Base-by-base conservation (phyloP, 2,113 vertebrate species). In the Peromyscus polionotus region DNA sequence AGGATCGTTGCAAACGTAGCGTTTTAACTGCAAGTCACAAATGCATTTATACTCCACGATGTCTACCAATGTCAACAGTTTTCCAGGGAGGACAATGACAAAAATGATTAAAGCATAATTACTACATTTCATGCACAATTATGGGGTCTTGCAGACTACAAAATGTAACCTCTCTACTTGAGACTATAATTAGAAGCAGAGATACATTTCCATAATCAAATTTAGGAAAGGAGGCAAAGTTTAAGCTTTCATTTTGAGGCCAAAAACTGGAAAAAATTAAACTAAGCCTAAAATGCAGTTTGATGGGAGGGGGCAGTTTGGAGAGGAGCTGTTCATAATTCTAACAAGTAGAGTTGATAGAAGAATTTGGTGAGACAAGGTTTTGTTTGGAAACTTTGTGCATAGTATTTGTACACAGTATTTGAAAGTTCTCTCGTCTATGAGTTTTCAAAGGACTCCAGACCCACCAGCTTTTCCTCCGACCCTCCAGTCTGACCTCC, bases 171-270 rank as follows among this genome's bases (percentile, higher is more conserved):
- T 95, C 63, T 96, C 79, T 93, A 65, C 51, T 97, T 75, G 79
- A 79, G 45, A 93, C 81, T 65, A 33, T 95, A 97, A 97, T 94
- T 93, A 96, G 95, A 98, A 97, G 73, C 79, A 97, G 95, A 98
- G 96, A 93, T 86, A 97, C 5, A 92, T 13, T 84, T 70, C 13
- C 95, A 45, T 93, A 98, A 98, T 98, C 57, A 97, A 92, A 98
- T 95, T 97, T 97, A 84, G 14, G 22, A 97, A 93, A 81, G 2
- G 26, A 97, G 91, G 75, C 86, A 20, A 96, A 94, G 59, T 92
- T 97, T 93, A 75, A 75, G 72, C 61, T 97, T 98, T 94, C 63
- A 93, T n/a, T 94, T 39, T 68, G 88, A 96, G 87, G 83, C 39
- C 67, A 93, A 72, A 96, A 92, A 39, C 31, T 72, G 36, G 75